Evolutionary conservation across 1,140 invertebrate species (phyloP).

Genomic region (Leptinotarsa texana): DNA sequence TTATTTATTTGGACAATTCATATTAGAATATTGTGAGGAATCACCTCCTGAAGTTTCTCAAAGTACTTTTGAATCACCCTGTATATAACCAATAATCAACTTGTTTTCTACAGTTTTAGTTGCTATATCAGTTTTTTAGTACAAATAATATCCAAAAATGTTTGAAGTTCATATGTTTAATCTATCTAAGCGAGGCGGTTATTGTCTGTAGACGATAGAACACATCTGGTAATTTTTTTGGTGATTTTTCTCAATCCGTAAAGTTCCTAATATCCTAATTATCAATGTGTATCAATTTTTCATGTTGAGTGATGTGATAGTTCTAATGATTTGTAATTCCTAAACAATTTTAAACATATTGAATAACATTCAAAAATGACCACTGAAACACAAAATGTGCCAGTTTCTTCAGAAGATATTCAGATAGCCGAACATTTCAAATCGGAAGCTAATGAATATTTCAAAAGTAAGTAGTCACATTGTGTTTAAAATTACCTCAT

Average conservation of each 20-base stretch:
- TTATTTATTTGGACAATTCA: no score
- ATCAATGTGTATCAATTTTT: neutral
- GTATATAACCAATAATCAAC: no score
- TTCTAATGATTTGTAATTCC: neutral
- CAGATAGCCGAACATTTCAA: conserved; percentile 75
- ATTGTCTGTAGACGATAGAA: no score
- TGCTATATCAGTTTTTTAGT: no score
- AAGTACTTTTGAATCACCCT: no score
- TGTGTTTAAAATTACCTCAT: conserved; percentile 26
- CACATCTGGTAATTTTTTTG: neutral
- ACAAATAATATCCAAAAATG: no score
- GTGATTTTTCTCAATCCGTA: neutral
- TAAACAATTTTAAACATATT: neutral
- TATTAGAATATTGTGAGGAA: no score
- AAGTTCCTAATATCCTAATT: neutral
- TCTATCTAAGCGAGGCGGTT: no score
- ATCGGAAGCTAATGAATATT: conserved; percentile 81
- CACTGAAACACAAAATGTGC: conserved; percentile 25
- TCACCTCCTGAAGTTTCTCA: no score
- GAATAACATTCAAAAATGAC: conserved; percentile 28
- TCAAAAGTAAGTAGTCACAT: conserved; percentile 73
- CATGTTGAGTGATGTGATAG: neutral
- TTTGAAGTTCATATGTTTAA: no score
- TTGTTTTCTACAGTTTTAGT: no score
- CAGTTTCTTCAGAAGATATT: conserved; percentile 52